A percentile compares a stretch with the other conserved stretches of the same genome.
Evolutionary conservation across 1,140 invertebrate species (phyloP).

Genomic region (Scaptomyza hsui): DNA sequence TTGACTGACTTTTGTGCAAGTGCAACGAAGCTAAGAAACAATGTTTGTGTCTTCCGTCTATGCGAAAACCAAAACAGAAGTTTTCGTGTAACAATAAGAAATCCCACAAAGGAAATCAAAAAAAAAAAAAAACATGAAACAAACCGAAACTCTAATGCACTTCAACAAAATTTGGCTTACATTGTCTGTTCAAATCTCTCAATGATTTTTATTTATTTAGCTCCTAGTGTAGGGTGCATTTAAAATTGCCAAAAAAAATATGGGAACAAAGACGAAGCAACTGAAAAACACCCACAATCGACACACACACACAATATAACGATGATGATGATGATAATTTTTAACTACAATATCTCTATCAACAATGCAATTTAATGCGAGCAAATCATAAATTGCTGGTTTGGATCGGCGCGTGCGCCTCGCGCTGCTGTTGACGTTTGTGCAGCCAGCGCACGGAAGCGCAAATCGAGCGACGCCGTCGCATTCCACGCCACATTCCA

Average conservation of each 20-base stretch:
- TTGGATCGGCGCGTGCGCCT: constrained; percentile 55
- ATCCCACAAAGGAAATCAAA: constrained; percentile 41
- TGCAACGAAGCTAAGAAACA: constrained; percentile 31
- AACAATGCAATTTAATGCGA: constrained; percentile 17
- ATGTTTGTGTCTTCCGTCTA: constrained; percentile 67
- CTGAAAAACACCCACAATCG: constrained; percentile 41
- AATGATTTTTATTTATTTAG: background rate
- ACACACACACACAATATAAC: background rate
- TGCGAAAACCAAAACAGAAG: constrained; percentile 53
- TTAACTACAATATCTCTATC: constrained; percentile 7
- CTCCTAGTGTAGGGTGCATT: background rate
- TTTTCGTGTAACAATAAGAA: constrained; percentile 53
- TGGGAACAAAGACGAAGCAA: constrained; percentile 29
- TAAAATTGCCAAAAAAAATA: background rate
- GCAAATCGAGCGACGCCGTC: constrained; percentile 39
- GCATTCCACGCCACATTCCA: constrained; percentile 50
- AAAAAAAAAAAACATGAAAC: constrained; percentile 46
- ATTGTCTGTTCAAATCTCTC: background rate
- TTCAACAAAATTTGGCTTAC: background rate
- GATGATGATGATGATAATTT: constrained; percentile 14
- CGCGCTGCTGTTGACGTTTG: constrained; percentile 20
- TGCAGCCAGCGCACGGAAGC: constrained; percentile 60
- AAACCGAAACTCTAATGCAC: constrained; percentile 49
- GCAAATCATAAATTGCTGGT: constrained; percentile 59
- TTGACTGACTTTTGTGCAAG: constrained; percentile 72